These are phyloP conservation scores for Rhamnusium bicolor DNA, from an alignment of 2,888 invertebrate genomes.

Conservation along the genomic window DNA sequence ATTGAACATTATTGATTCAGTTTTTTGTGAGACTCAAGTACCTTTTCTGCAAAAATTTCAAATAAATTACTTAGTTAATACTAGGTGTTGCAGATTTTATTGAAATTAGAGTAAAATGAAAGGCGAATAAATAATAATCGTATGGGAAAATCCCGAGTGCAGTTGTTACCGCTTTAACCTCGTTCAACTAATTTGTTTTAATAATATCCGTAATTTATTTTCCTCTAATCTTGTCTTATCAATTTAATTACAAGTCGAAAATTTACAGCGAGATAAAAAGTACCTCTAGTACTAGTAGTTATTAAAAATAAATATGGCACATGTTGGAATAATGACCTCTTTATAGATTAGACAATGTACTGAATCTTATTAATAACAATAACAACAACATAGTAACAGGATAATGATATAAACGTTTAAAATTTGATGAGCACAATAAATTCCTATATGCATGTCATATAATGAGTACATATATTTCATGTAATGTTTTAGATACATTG, in stretches of 20 bases:
- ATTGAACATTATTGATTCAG: no score
- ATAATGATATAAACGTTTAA: slow-evolving; percentile 11
- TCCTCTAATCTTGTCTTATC: background rate
- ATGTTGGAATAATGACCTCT: slow-evolving; percentile 28
- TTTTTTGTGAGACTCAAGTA: no score
- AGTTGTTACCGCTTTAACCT: no score
- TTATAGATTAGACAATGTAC: slow-evolving; percentile 25
- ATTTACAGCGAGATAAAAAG: slow-evolving; percentile 8
- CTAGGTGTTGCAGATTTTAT: no score
- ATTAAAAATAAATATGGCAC: slow-evolving; percentile 17
- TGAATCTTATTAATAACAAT: slow-evolving; percentile 18
- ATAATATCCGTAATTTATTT: slow-evolving; percentile 21
- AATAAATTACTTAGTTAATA: no score
- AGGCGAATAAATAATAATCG: background rate
- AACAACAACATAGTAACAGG: slow-evolving; percentile 15
- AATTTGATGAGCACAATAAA: background rate
- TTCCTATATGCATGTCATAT: background rate
- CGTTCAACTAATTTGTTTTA: no score
- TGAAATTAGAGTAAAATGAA: background rate
- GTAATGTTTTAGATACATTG: no score
- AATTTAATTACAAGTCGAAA: background rate
- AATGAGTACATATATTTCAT: no score
- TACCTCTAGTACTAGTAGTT: slow-evolving; percentile 10
- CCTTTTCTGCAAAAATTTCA: no score
- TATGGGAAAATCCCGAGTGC: background rate